phyloP scores from a whole-genome alignment of 2,888 invertebrate genomes.

The Drosophila pseudotalamancana region DNA sequence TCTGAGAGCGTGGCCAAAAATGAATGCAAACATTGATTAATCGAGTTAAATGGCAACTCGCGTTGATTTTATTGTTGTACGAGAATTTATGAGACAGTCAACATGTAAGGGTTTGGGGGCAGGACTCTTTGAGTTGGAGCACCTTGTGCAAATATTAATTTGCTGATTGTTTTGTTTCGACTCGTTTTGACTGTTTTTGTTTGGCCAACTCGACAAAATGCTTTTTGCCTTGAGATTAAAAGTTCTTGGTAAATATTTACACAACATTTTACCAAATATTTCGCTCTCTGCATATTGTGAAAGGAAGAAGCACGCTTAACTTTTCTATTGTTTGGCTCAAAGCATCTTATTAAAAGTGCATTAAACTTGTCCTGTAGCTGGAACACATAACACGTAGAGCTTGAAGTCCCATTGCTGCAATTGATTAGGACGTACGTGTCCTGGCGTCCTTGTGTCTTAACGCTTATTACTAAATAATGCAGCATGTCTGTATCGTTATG shows the following conservation, averaged over 20 bases:
- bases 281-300: conserved; percentile 1
- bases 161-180: conserved; percentile 62
- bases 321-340: not conserved
- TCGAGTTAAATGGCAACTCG: conserved; percentile 65
- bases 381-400: conserved; percentile 39
- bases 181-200: conserved; percentile 21
- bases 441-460: conserved; percentile 34
- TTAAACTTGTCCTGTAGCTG: conserved; percentile 66
- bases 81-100: conserved; percentile 64
- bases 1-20: conserved; percentile 22
- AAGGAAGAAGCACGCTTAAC: not conserved
- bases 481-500: conserved; percentile 41
- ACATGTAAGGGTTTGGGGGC: not conserved
- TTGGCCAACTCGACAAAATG: conserved; percentile 9
- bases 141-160: conserved; percentile 73
- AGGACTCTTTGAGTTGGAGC: not conserved
- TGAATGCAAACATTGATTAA: conserved; percentile 79
- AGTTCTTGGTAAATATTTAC: conserved; percentile 67
- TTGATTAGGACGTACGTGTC: conserved; percentile 72
- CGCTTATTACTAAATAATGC: conserved; percentile 73
- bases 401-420: conserved; percentile 63
- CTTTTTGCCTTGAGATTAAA: conserved; percentile 1
- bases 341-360: conserved; percentile 80
- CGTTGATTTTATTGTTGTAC: conserved; percentile 63
- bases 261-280: conserved; percentile 28